Evolutionary conservation across 2,797 vertebrate genomes (phyloP).

Genomic region (Synaphobranchus kaupii): DNA sequence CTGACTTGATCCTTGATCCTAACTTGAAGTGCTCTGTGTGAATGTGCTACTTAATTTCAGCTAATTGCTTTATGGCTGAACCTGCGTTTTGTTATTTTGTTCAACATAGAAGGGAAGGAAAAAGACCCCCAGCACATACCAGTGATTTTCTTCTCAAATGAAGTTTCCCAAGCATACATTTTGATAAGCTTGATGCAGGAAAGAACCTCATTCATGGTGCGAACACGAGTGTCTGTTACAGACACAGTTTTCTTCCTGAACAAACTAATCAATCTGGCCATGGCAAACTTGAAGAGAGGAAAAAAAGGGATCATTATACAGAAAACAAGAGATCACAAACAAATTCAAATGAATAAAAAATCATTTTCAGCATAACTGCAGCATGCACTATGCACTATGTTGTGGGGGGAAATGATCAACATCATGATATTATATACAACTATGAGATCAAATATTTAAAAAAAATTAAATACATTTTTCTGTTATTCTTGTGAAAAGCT

Average conservation of each 20-base stretch:
- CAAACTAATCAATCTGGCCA: constrained; percentile 66
- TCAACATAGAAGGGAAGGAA: too few species aligned
- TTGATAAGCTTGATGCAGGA: constrained; percentile 83
- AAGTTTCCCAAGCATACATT: constrained; percentile 82
- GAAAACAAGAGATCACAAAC: neutral
- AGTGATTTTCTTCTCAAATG: constrained; percentile 71
- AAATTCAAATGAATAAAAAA: neutral
- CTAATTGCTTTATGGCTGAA: neutral
- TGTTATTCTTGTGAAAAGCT: neutral
- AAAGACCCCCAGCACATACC: constrained; percentile 54
- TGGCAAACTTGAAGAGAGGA: constrained; percentile 65
- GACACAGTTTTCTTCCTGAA: constrained; percentile 64
- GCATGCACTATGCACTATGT: neutral
- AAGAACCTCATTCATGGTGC: constrained; percentile 81
- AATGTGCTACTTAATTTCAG: neutral
- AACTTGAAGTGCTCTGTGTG: too few species aligned
- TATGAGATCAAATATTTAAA: neutral
- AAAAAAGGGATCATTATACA: constrained; percentile 21
- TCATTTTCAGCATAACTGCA: neutral
- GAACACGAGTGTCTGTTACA: constrained; percentile 72
- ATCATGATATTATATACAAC: neutral
- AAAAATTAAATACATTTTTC: neutral
- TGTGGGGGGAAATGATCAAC: neutral
- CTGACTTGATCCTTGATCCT: too few species aligned
- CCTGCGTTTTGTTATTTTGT: neutral